Conservation (phyloP, 1,140 invertebrate species). For the Tetranychus urticae region DNA sequence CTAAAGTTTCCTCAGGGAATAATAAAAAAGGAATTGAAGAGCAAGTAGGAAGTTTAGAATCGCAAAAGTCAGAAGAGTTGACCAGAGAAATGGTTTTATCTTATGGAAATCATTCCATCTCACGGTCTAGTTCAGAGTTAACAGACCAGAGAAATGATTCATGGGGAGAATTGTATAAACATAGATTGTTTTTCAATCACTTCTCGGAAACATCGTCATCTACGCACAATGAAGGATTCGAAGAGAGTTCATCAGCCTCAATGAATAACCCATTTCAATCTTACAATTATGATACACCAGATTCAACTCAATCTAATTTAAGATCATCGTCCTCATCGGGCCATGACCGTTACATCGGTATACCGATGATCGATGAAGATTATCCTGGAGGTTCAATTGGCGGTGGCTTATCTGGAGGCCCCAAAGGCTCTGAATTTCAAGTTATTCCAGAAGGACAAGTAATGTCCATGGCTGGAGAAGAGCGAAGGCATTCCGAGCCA, state of each 20-base stretch:
- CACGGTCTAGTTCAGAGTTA: not conserved
- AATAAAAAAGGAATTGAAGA: no score
- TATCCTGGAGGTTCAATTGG: no score
- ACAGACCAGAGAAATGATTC: no score
- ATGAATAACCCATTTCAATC: not conserved
- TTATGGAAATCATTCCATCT: no score
- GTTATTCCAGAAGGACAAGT: not conserved
- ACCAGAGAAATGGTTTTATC: no score
- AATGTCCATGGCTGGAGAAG: not conserved
- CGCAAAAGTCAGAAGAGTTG: no score
- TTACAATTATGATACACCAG: not conserved
- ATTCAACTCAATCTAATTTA: not conserved
- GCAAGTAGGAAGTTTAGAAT: no score
- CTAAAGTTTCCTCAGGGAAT: no score
- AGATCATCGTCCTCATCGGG: not conserved
- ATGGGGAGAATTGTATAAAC: no score
- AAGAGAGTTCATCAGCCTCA: not conserved
- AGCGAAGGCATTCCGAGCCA: not conserved
- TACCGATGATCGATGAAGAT: not conserved
- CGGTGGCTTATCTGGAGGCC: no score
- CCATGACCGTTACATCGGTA: not conserved
- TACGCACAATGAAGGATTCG: not conserved
- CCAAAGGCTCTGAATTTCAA: not conserved
- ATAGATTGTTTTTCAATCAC: no score
- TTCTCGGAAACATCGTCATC: not conserved